A percentile compares a stretch with the other conserved stretches of the same genome.
These are phyloP conservation scores for Xiphias gladius DNA, from an alignment of 2,113 vertebrate genomes.

Conservation along the genomic window DNA sequence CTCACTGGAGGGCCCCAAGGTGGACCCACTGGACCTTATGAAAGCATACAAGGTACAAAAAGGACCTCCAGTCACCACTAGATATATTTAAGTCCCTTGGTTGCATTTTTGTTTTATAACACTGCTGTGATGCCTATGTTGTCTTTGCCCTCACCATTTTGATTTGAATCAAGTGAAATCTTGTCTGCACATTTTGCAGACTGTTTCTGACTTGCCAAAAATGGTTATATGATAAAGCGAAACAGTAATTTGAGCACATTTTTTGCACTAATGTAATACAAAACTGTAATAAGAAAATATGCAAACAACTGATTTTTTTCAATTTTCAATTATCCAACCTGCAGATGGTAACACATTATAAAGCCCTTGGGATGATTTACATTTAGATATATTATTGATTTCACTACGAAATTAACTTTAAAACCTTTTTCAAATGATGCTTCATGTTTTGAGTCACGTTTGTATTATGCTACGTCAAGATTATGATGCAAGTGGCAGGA, in stretches of 20 bases:
- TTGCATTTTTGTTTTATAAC: not conserved
- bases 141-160: not conserved
- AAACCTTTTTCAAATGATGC: too few species aligned
- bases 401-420: too few species aligned
- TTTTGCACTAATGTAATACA: too few species aligned
- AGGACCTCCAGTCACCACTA: not conserved
- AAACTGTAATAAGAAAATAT: too few species aligned
- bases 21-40: constrained; percentile 88
- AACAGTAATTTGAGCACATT: too few species aligned
- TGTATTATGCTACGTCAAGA: not conserved
- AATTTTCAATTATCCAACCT: too few species aligned
- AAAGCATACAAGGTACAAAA: constrained; percentile 88
- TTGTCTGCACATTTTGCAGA: not conserved
- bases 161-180: not conserved
- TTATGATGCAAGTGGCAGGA: not conserved
- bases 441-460: not conserved
- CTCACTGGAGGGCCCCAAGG: constrained; percentile 85
- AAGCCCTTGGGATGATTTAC: not conserved
- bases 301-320: too few species aligned
- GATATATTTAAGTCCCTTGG: not conserved
- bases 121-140: not conserved
- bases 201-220: not conserved
- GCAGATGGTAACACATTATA: too few species aligned
- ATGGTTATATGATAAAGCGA: not conserved
- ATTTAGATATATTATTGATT: too few species aligned